Conservation (phyloP, 1,140 invertebrate genomes). For the Dryas iulia region DNA sequence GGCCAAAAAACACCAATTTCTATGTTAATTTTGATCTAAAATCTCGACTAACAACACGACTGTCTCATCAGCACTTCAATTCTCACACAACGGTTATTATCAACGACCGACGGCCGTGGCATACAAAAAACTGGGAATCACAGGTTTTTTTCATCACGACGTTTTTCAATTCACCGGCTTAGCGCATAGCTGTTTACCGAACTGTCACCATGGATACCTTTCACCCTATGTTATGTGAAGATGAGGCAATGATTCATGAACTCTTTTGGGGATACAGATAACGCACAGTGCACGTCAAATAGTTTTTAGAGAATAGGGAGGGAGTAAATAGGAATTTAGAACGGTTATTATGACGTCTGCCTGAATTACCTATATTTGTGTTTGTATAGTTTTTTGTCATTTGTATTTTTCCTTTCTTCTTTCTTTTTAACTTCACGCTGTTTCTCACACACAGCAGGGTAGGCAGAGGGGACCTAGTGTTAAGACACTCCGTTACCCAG, state of each 20-base stretch:
- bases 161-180: neutral
- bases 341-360: neutral
- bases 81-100: neutral
- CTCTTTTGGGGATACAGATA: neutral
- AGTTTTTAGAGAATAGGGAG: too few relatives aligned
- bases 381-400: neutral
- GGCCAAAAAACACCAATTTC: neutral
- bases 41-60: neutral
- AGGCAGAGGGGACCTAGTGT: too few relatives aligned
- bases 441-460: too few relatives aligned
- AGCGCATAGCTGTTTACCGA: neutral
- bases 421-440: too few relatives aligned
- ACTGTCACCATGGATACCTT: neutral
- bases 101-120: neutral
- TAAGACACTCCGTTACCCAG: too few relatives aligned
- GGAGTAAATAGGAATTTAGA: slow-evolving; percentile 1
- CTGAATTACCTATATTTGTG: too few relatives aligned
- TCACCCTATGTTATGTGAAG: neutral
- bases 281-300: neutral
- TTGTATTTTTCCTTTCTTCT: too few relatives aligned
- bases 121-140: neutral
- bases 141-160: neutral
- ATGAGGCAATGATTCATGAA: neutral
- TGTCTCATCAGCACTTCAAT: neutral
- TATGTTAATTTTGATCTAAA: neutral